phyloP scores from a whole-genome alignment of 1,140 invertebrate genomes.

The Leptopilina clavipes region DNA sequence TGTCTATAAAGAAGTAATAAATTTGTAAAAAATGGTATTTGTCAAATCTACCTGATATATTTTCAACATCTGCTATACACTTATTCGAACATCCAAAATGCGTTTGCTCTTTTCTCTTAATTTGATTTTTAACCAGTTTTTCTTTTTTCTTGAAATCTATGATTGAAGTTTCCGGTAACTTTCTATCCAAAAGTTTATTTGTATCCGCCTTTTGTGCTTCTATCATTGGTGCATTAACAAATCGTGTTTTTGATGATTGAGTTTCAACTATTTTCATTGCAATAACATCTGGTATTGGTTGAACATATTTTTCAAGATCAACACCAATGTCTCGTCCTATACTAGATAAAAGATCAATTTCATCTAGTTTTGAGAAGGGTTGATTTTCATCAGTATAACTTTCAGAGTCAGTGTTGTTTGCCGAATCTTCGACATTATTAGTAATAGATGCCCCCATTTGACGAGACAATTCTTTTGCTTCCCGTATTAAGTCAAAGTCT shows the following conservation, averaged over 20 bases:
- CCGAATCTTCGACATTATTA: constrained; percentile 48
- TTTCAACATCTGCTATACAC: constrained; percentile 62
- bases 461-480: constrained; percentile 66
- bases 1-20: too few relatives aligned
- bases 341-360: constrained; percentile 71
- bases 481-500: constrained; percentile 69
- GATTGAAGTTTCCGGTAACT: constrained; percentile 56
- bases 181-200: constrained; percentile 64
- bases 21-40: background rate
- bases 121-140: constrained; percentile 71
- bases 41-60: constrained; percentile 56
- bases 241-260: constrained; percentile 35
- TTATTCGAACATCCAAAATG: constrained; percentile 66
- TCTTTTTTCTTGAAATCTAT: constrained; percentile 69
- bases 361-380: constrained; percentile 68
- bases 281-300: constrained; percentile 70
- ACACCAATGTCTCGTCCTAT: constrained; percentile 70
- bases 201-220: constrained; percentile 64
- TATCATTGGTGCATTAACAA: constrained; percentile 48
- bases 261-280: constrained; percentile 60
- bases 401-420: constrained; percentile 62
- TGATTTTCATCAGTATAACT: constrained; percentile 57
- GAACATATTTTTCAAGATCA: constrained; percentile 70
- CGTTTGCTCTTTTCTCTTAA: constrained; percentile 65
- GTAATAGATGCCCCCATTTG: constrained; percentile 46